phyloP scores from a whole-genome alignment of 2,113 vertebrate species.

The Atrichornis clamosus region DNA sequence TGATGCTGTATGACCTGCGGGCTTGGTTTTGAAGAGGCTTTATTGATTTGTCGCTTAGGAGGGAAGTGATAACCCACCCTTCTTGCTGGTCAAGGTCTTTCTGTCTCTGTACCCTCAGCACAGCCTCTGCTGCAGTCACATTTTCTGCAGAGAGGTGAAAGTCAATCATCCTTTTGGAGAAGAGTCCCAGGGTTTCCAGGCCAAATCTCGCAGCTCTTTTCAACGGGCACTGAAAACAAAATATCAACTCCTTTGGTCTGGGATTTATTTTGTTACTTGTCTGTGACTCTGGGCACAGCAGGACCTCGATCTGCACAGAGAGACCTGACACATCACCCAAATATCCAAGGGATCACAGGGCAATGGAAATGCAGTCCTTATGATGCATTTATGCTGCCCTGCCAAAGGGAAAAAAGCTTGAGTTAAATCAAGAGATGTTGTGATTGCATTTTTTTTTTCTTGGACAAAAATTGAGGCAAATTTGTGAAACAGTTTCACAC shows the following conservation, averaged over 20 bases:
- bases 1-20: not conserved
- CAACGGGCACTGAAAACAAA: not conserved
- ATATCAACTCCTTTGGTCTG: not conserved
- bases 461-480: not conserved
- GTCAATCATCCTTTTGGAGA: not conserved
- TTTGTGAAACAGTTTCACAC: not conserved
- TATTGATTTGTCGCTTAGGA: not conserved
- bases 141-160: not conserved
- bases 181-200: not conserved
- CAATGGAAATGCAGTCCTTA: not conserved
- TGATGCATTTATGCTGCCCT: not conserved
- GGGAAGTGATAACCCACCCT: not conserved
- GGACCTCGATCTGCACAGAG: rapidly evolving
- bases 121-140: rapidly evolving
- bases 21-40: not conserved
- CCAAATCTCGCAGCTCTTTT: not conserved
- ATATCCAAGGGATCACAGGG: not conserved
- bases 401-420: not conserved
- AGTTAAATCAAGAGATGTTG: not conserved
- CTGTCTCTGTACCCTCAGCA: not conserved
- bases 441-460: not conserved
- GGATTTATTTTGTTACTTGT: not conserved
- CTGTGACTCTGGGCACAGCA: not conserved
- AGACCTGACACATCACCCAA: not conserved
- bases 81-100: not conserved